Evolutionary conservation across 2,888 invertebrate genomes (phyloP), one percentile per base, ranked within the genome.

Genomic region (Thelaira solivaga): DNA sequence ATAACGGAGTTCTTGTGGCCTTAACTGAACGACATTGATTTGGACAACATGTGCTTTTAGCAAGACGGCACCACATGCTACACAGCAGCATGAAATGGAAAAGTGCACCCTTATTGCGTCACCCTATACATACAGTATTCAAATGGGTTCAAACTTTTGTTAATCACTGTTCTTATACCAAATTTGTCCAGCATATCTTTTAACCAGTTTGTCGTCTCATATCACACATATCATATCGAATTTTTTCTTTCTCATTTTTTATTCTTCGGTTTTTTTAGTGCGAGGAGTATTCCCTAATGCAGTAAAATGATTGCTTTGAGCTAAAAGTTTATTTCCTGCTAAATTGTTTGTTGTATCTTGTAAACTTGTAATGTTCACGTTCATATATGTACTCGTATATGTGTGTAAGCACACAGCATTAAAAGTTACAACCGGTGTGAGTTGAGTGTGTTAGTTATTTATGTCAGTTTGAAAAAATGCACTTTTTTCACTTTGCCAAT

Each of bases 401-500:
- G 26, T 34, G 43, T 18, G 18, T 45, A n/a, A n/a, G 22, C 43
- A 41, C 6, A 24, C 22, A 53, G 26, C 47, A 68, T 20, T 41
- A 51, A 10, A 41, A 41, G 13, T 4, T 22, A 4, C 11, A 29
- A 10, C 5, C 20, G 29, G 51, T 49, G 4, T 59, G 39, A 57
- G 64, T 34, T 29, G 47, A 57, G 53, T 55, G n/a, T n/a, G n/a
- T n/a, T n/a, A 39, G 36, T 72, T 65, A 71, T 62, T 61, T 71
- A 61, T 71, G 71, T 61, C 65, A 65, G 29, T 72, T 76, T 29
- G 47, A 67, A 62, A 73, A 73, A 69, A 57, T 77, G 77, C 77
- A 77, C 20, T 77, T 76, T 68, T 62, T 65, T 45, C 31, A 22
- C 51, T 22, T 43, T 47, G 39, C 39, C 11, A 20, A 31, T 18